Base-by-base conservation (phyloP, 1,140 invertebrate genomes). In the Araneus ventricosus region DNA sequence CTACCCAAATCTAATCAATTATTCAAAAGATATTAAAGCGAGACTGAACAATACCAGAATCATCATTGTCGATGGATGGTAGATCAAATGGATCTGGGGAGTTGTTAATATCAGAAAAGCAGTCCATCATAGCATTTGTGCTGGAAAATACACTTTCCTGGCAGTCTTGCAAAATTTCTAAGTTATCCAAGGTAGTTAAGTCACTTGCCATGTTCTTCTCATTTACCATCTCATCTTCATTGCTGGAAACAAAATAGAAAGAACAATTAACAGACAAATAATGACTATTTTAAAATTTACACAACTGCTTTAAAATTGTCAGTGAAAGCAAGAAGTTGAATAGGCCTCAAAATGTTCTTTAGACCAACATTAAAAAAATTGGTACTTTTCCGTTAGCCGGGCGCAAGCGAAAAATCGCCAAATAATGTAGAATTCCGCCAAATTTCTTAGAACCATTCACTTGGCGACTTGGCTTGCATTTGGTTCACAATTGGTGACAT, bases 41-140 rank as follows among this genome's bases (percentile, higher is more conserved):
- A n/a, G 2, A 37, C 6, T 87, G 17, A 59, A 63, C 1, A 41
- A 84, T 91, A 93, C 91, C 91, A 30, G 91, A 93, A 27, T 93
- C 91, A 79, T 87, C 91, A 79, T 86, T 93, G 30, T 93, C 91
- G 14, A 93, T 93, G 17, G 91, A 59, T 84, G 91, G 91, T 8
- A 93, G 57, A 61, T 93, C 91, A 80, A 93, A 93, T 37, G 63
- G 8, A 27, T 61, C 85, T 30, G 91, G 91, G n/a, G 85, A 93
- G 7, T 41, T 82, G 70, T 92, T 92, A 4, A 90, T 90, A 67
- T 92, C 80, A 39, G 90, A 85, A 39, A 93, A 80, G 61, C 91
- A 93, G 0, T 93, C 85, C 91, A 93, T 93, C 24, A 91, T 88
- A 41, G 27, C 45, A 87, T 93, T 93, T 10, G 84, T 4, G 61